These are phyloP conservation scores for Aplodontia rufa DNA, from an alignment of 2,113 vertebrate species.

Conservation along the genomic window DNA sequence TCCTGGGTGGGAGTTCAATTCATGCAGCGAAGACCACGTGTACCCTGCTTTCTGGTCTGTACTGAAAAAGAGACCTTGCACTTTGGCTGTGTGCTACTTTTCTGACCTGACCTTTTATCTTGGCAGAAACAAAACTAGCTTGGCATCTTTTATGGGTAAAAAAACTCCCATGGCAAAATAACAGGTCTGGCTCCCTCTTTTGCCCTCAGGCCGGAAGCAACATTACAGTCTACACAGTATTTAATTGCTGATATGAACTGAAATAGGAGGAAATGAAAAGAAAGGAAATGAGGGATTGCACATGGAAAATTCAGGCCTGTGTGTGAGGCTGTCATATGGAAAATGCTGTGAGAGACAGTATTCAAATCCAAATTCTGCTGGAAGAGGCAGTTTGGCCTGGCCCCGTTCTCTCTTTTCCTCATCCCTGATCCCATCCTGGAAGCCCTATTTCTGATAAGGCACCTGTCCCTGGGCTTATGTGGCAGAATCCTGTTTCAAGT, in stretches of 20 bases:
- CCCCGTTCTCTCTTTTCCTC: neutral
- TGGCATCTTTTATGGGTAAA: neutral
- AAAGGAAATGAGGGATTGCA: no score
- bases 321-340: neutral
- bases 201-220: neutral
- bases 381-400: neutral
- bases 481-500: neutral
- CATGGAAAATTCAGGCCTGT: no score
- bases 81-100: neutral
- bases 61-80: neutral
- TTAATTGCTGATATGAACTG: neutral
- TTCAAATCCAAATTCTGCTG: neutral
- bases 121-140: neutral
- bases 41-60: neutral
- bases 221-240: no score
- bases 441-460: neutral
- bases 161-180: neutral
- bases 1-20: accelerated
- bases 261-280: accelerated
- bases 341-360: no score
- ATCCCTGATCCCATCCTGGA: neutral
- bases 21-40: neutral
- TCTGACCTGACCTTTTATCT: neutral
- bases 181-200: neutral
- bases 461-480: neutral